phyloP scores from a whole-genome alignment of 2,797 vertebrate genomes.

The Enteromius paludinosus region DNA sequence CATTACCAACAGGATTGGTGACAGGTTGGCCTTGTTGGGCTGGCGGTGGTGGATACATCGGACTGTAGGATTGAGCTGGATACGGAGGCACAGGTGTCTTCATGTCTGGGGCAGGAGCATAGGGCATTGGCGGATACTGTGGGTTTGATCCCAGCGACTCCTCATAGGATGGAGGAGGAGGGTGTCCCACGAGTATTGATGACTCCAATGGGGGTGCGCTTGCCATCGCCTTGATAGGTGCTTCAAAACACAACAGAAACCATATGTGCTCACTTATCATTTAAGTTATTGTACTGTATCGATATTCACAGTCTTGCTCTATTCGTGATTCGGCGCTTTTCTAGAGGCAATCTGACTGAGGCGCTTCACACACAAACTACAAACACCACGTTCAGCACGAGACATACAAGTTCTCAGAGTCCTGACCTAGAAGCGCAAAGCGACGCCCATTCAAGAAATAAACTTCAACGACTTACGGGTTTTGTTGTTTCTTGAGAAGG shows the following conservation, averaged over 20 bases:
- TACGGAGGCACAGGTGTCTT: constrained; percentile 51
- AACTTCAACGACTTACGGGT: neutral
- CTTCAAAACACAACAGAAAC: neutral
- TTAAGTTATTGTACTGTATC: neutral
- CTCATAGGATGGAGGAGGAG: constrained; percentile 64
- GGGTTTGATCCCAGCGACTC: constrained; percentile 44
- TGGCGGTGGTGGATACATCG: constrained; percentile 40
- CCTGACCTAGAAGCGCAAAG: neutral
- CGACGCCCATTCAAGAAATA: neutral
- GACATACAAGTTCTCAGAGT: neutral
- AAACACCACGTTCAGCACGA: neutral
- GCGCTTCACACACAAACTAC: neutral
- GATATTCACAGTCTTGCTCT: neutral
- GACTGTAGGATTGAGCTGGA: constrained; percentile 47
- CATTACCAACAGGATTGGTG: constrained; percentile 56
- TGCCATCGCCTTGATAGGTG: constrained; percentile 51
- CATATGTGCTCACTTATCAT: neutral
- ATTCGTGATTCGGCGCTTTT: neutral
- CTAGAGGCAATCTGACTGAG: neutral
- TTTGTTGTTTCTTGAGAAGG: neutral
- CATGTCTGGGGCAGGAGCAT: constrained; percentile 40
- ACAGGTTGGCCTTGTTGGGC: constrained; percentile 24
- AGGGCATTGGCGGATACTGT: constrained; percentile 21
- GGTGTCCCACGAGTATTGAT: constrained; percentile 14
- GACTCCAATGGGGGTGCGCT: constrained; percentile 62